phyloP scores from a whole-genome alignment of 2,888 invertebrate species.

The Ctena decussata region DNA sequence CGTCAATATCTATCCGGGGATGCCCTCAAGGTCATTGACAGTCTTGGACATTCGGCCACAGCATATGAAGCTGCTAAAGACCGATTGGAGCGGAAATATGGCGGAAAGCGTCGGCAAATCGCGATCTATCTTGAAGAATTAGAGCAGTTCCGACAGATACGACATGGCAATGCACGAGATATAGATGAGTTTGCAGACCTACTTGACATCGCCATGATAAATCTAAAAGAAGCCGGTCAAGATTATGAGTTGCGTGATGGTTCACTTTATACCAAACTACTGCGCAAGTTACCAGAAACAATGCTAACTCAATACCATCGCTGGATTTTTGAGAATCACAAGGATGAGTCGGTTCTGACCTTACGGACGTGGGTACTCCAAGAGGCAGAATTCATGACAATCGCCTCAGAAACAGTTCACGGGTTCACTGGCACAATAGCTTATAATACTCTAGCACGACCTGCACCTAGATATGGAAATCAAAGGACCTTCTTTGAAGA shows the following conservation, averaged over 20 bases:
- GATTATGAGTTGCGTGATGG: slow-evolving; percentile 15
- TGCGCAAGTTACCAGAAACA: slow-evolving; percentile 30
- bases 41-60: too few species aligned
- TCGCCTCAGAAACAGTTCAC: slow-evolving; percentile 27
- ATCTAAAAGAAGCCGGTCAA: too few species aligned
- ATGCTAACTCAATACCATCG: slow-evolving; percentile 35
- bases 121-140: too few species aligned
- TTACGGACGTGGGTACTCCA: too few species aligned
- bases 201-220: too few species aligned
- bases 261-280: not conserved
- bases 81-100: too few species aligned
- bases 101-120: too few species aligned
- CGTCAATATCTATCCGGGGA: slow-evolving; percentile 20
- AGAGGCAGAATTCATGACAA: slow-evolving; percentile 3
- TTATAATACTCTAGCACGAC: not conserved
- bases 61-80: too few species aligned
- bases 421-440: slow-evolving; percentile 11
- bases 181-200: too few species aligned
- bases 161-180: too few species aligned
- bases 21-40: slow-evolving; percentile 21
- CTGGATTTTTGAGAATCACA: slow-evolving; percentile 31
- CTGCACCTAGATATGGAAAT: slow-evolving; percentile 1
- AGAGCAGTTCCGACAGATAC: too few species aligned
- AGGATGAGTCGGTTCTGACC: slow-evolving; percentile 11
- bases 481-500: not conserved